phyloP scores from a whole-genome alignment of 2,797 vertebrate genomes.

The Discoglossus pictus region DNA sequence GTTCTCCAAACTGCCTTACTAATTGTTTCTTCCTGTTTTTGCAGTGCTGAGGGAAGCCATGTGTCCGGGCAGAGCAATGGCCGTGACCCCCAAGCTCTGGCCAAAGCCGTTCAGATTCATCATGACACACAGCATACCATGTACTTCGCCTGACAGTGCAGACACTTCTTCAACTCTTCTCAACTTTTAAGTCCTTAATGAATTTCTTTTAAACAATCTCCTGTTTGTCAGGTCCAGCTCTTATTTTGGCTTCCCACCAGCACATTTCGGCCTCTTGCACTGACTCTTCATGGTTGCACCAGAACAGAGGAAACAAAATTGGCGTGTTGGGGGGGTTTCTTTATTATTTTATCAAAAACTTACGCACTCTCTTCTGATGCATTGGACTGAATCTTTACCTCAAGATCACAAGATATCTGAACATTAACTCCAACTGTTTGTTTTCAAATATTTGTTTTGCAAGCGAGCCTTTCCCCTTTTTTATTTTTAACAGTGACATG shows the following conservation, averaged over 20 bases:
- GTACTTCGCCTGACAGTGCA: slow-evolving; percentile 93
- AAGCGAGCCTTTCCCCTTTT: slow-evolving; percentile 68
- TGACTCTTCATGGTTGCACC: slow-evolving; percentile 73
- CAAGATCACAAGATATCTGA: slow-evolving; percentile 79
- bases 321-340: too few relatives aligned
- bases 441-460: slow-evolving; percentile 21
- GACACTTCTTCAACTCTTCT: slow-evolving; percentile 21
- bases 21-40: too few relatives aligned
- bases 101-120: slow-evolving; percentile 98
- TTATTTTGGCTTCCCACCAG: slow-evolving; percentile 86
- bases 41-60: slow-evolving; percentile 96
- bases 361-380: slow-evolving; percentile 84
- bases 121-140: slow-evolving; percentile 98
- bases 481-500: slow-evolving; percentile 78
- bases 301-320: slow-evolving; percentile 74
- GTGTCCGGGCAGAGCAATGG: slow-evolving; percentile 99
- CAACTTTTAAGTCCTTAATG: slow-evolving; percentile 22
- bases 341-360: slow-evolving; percentile 69
- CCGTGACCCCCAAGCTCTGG: slow-evolving; percentile 93
- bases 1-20: too few relatives aligned
- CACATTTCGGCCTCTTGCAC: slow-evolving; percentile 78
- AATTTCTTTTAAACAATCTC: slow-evolving; percentile 49
- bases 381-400: slow-evolving; percentile 95
- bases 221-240: slow-evolving; percentile 56
- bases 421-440: slow-evolving; percentile 38